phyloP scores from a whole-genome alignment of 2,113 vertebrate genomes.

The Erythrolamprus reginae region DNA sequence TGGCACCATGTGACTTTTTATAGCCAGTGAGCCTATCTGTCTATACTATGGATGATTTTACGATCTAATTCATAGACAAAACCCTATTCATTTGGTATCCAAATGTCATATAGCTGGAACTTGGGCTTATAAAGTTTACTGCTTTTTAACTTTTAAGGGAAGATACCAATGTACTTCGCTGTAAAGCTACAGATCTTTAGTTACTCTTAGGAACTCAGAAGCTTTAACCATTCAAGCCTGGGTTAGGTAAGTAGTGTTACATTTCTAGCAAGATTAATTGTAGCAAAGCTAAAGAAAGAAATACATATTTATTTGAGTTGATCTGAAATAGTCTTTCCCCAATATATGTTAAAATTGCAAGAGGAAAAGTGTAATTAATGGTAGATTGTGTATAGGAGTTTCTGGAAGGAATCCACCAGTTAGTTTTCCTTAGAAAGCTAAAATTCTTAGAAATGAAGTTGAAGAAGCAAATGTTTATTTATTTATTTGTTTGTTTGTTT shows the following conservation, averaged over 20 bases:
- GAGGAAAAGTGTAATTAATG: conserved; percentile 32
- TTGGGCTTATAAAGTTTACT: conserved; percentile 96
- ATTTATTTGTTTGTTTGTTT: neutral
- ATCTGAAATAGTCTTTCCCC: neutral
- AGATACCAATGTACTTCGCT: conserved; percentile 78
- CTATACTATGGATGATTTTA: conserved; percentile 98
- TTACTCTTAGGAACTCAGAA: conserved; percentile 78
- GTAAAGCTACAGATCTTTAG: conserved; percentile 80
- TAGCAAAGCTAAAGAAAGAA: conserved; percentile 53
- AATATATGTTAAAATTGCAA: conserved; percentile 57
- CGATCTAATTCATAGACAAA: conserved; percentile 99
- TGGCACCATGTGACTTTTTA: conserved; percentile 99
- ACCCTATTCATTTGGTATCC: conserved; percentile 98
- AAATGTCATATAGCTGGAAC: conserved; percentile 97
- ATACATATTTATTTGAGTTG: neutral
- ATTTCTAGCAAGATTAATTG: conserved; percentile 68
- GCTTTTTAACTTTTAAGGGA: conserved; percentile 88
- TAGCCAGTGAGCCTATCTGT: conserved; percentile 99
- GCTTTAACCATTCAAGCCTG: conserved; percentile 77
- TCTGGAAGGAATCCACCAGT: conserved; percentile 41
- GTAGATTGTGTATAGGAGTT: conserved; percentile 31
- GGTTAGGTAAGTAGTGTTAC: conserved; percentile 85
- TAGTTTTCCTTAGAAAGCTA: conserved; percentile 41
- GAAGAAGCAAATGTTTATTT: conserved; percentile 53
- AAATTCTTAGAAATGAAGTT: conserved; percentile 40